Evolutionary conservation across 2,888 invertebrate genomes (phyloP).

Genomic region (Mayetiola destructor): DNA sequence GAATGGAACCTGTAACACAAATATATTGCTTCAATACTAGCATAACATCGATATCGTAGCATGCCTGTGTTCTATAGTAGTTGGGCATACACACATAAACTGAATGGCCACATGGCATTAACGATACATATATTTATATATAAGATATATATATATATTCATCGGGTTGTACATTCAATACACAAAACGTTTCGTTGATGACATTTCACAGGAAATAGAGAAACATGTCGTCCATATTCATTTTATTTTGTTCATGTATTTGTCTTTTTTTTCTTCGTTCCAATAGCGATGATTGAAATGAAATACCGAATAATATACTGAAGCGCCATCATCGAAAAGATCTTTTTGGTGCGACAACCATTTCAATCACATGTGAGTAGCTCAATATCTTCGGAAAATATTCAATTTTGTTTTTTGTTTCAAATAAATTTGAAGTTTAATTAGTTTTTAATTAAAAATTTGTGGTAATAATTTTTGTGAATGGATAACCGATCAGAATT

Average conservation of each 20-base stretch:
- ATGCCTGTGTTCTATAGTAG: too few relatives aligned
- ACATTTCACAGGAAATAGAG: constrained; percentile 13
- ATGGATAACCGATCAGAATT: background rate
- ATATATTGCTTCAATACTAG: too few relatives aligned
- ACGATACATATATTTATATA: too few relatives aligned
- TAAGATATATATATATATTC: too few relatives aligned
- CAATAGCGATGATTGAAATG: background rate
- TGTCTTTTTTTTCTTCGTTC: background rate
- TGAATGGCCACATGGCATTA: constrained; percentile 11
- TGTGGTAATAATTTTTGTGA: constrained; percentile 9
- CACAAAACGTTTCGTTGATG: background rate
- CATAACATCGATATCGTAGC: too few relatives aligned
- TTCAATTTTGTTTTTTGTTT: constrained; percentile 15
- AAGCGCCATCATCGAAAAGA: constrained; percentile 24
- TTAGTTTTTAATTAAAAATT: background rate
- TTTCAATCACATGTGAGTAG: constrained; percentile 80
- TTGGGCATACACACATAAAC: too few relatives aligned
- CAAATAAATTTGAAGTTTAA: background rate
- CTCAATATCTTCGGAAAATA: constrained; percentile 15
- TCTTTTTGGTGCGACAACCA: constrained; percentile 77
- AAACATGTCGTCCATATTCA: constrained; percentile 6
- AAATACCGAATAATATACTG: constrained; percentile 13
- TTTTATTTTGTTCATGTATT: too few relatives aligned
- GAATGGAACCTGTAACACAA: too few relatives aligned
- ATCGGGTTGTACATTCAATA: too few relatives aligned